phyloP scores from a whole-genome alignment of 2,797 vertebrate genomes.

The Enteromius mattozi region DNA sequence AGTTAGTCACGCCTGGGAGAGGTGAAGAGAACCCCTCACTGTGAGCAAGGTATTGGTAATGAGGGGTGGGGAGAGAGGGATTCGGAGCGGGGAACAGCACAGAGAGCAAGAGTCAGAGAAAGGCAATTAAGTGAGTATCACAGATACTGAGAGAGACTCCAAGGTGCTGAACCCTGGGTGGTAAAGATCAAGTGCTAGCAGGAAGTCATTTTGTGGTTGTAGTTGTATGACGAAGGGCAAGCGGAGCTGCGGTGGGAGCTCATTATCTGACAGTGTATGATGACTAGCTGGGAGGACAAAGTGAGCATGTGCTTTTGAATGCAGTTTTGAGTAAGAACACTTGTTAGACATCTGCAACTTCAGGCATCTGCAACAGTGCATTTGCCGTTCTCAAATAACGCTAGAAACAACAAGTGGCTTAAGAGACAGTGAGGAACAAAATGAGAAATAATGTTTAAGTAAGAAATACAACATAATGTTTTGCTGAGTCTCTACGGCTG shows the following conservation, averaged over 20 bases:
- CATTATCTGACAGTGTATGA: slow-evolving; percentile 55
- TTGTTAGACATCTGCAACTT: slow-evolving; percentile 23
- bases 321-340: slow-evolving; percentile 31
- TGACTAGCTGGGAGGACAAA: slow-evolving; percentile 36
- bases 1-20: slow-evolving; percentile 61
- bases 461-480: not conserved
- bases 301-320: slow-evolving; percentile 38
- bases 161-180: slow-evolving; percentile 55
- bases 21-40: slow-evolving; percentile 52
- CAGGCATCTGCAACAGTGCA: not conserved
- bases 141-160: slow-evolving; percentile 53
- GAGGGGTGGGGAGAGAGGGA: slow-evolving; percentile 53
- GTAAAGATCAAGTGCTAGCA: slow-evolving; percentile 60
- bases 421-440: not conserved
- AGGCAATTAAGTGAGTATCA: slow-evolving; percentile 61
- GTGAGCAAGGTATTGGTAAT: slow-evolving; percentile 58
- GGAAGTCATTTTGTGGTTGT: slow-evolving; percentile 62
- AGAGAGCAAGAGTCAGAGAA: slow-evolving; percentile 33
- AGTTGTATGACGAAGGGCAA: slow-evolving; percentile 51
- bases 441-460: not conserved
- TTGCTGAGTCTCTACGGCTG: not conserved
- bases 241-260: slow-evolving; percentile 49
- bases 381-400: not conserved
- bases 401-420: slow-evolving; percentile 7
- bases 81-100: slow-evolving; percentile 39